These are phyloP conservation scores for Embiotoca jacksoni DNA, from an alignment of 2,113 vertebrate genomes.

Conservation along the genomic window DNA sequence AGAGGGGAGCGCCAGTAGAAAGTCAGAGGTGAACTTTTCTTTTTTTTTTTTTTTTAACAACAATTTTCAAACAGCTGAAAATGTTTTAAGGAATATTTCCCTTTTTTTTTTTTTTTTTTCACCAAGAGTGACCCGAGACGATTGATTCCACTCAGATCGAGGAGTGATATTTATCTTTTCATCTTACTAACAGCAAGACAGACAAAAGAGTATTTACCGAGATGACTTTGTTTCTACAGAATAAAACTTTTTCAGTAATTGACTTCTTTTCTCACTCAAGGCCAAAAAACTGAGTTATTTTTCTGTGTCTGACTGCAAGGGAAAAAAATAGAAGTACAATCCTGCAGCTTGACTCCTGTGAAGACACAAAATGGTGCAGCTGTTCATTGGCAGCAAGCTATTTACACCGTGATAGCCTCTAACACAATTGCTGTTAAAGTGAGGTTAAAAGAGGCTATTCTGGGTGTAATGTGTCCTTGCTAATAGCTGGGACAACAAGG, in stretches of 20 bases:
- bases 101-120: too few species aligned
- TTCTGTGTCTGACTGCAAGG: neutral
- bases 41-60: too few species aligned
- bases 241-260: too few species aligned
- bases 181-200: too few species aligned
- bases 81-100: too few species aligned
- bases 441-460: neutral
- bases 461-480: neutral
- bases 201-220: too few species aligned
- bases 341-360: neutral
- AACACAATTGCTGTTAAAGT: neutral
- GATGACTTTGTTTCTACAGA: too few species aligned
- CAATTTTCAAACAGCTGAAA: neutral
- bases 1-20: constrained; percentile 92
- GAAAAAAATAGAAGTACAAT: neutral
- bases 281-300: neutral
- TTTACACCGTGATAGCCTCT: neutral
- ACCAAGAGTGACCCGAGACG: too few species aligned
- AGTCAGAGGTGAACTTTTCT: constrained; percentile 87
- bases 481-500: neutral
- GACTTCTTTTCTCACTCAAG: neutral
- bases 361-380: neutral
- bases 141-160: too few species aligned
- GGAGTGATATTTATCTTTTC: too few species aligned
- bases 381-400: neutral